Percentiles rank a stretch among this genome's conserved stretches.
These are phyloP conservation scores for Peromyscus attwateri DNA, from an alignment of 2,797 vertebrate species.

Conservation along the genomic window DNA sequence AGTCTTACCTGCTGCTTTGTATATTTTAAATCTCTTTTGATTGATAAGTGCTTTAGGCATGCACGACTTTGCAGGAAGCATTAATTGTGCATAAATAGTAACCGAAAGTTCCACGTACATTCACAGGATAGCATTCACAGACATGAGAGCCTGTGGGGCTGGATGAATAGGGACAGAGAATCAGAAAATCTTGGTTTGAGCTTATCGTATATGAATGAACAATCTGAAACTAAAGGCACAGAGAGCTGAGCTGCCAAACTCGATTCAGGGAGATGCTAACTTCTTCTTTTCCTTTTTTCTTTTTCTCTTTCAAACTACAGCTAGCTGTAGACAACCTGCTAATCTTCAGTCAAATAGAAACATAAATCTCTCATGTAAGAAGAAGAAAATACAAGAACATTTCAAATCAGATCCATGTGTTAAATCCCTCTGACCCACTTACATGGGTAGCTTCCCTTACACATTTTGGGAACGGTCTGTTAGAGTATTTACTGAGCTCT, in stretches of 20 bases:
- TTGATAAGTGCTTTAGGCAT: slow-evolving; percentile 13
- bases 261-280: slow-evolving; percentile 3
- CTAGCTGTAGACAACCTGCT: slow-evolving; percentile 56
- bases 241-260: background rate
- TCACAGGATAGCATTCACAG: background rate
- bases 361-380: slow-evolving; percentile 50
- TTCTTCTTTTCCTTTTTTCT: background rate
- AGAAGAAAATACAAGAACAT: slow-evolving; percentile 62
- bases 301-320: slow-evolving; percentile 8
- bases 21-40: slow-evolving; percentile 39
- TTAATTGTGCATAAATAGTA: background rate
- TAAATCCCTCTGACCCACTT: slow-evolving; percentile 65
- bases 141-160: background rate
- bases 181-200: background rate
- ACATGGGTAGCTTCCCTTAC: slow-evolving; percentile 54
- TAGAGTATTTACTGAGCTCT: background rate
- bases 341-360: slow-evolving; percentile 63
- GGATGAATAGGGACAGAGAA: background rate
- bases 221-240: background rate
- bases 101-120: background rate
- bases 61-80: background rate
- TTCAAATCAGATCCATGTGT: slow-evolving; percentile 68
- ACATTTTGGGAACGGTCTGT: slow-evolving; percentile 26
- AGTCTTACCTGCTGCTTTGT: background rate
- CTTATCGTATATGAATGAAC: slow-evolving; percentile 40